These are phyloP conservation scores for Adrianichthys oophorus DNA, from an alignment of 2,797 vertebrate genomes.

Conservation along the genomic window DNA sequence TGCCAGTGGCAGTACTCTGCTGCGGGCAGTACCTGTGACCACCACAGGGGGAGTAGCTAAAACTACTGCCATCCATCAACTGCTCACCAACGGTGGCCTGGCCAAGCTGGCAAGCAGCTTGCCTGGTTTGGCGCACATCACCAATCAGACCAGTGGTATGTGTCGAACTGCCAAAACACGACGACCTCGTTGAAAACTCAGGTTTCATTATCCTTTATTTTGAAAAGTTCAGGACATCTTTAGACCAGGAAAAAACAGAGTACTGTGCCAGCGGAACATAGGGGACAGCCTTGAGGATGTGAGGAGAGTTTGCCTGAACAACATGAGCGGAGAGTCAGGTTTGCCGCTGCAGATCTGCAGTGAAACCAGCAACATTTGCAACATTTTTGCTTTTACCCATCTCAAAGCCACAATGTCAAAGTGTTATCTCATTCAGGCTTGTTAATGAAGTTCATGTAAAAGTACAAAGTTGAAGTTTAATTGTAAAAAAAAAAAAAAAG, in stretches of 20 bases:
- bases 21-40: constrained; percentile 89
- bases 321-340: constrained; percentile 18
- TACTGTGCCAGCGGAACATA: constrained; percentile 20
- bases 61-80: constrained; percentile 93
- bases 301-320: constrained; percentile 32
- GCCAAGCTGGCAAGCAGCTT: constrained; percentile 93
- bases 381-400: constrained; percentile 34
- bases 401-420: constrained; percentile 16
- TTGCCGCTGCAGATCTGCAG: constrained; percentile 23
- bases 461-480: no score
- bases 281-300: constrained; percentile 32
- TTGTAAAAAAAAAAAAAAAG: no score
- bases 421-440: constrained; percentile 20
- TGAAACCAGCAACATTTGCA: constrained; percentile 11
- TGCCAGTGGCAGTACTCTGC: constrained; percentile 79
- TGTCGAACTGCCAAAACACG: constrained; percentile 75
- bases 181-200: constrained; percentile 70
- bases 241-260: constrained; percentile 27
- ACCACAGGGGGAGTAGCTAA: constrained; percentile 84
- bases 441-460: no score
- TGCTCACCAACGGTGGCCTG: constrained; percentile 91
- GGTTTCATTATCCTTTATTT: constrained; percentile 49
- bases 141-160: constrained; percentile 90
- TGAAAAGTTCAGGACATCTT: constrained; percentile 46
- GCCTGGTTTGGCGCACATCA: constrained; percentile 93